These are phyloP conservation scores for Agrilus mali DNA, from an alignment of 2,888 invertebrate species.

Conservation along the genomic window DNA sequence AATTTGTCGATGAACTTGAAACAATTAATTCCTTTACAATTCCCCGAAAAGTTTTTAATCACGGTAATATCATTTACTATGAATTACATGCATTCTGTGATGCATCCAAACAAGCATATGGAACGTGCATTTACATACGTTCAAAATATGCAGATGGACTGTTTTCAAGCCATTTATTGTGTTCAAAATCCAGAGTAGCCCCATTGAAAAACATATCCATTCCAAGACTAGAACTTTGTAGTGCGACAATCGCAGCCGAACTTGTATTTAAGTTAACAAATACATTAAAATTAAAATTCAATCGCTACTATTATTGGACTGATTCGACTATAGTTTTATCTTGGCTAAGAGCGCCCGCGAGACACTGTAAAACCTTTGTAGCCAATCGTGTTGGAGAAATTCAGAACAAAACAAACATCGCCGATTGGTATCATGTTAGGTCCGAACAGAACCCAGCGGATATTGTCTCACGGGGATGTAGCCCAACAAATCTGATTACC, in stretches of 20 bases:
- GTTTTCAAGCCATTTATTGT: constrained; percentile 7
- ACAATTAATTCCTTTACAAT: constrained; percentile 8
- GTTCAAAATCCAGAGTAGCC: constrained; percentile 16
- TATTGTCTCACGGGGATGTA: too few species aligned
- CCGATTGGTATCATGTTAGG: not conserved
- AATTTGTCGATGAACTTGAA: constrained; percentile 2
- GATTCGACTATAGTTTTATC: constrained; percentile 1
- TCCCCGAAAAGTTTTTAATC: constrained; percentile 4
- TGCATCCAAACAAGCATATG: constrained; percentile 12
- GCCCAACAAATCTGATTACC: too few species aligned
- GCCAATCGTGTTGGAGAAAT: constrained; percentile 12
- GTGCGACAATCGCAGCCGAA: constrained; percentile 10
- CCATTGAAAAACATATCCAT: constrained; percentile 14
- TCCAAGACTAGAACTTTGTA: constrained; percentile 15
- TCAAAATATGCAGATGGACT: constrained; percentile 5
- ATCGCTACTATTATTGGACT: constrained; percentile 8
- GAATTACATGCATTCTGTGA: constrained; percentile 14
- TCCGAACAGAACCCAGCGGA: too few species aligned
- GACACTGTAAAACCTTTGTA: constrained; percentile 10
- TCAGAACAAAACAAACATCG: not conserved
- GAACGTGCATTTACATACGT: constrained; percentile 14
- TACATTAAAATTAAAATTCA: constrained; percentile 4
- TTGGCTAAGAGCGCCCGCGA: constrained; percentile 4
- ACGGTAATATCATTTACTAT: not conserved
- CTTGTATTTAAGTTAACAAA: constrained; percentile 6